Conservation (phyloP, 2,797 vertebrate genomes). For the Cichlasoma orientale region DNA sequence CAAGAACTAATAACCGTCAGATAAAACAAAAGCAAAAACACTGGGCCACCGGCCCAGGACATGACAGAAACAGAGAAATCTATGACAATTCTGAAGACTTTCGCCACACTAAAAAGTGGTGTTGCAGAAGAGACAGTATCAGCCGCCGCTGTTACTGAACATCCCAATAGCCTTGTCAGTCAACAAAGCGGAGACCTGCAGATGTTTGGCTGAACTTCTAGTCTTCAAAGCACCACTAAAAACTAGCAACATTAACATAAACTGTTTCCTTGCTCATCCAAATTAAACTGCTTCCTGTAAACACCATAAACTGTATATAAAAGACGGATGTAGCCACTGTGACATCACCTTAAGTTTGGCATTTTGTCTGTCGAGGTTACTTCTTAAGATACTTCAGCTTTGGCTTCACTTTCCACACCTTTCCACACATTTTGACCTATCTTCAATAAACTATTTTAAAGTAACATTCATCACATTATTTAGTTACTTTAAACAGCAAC, state of each 20-base stretch:
- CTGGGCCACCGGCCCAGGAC: too few species aligned
- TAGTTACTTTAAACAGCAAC: background rate
- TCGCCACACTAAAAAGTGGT: background rate
- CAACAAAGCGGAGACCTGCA: background rate
- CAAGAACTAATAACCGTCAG: too few species aligned
- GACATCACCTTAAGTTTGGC: background rate
- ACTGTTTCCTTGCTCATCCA: background rate
- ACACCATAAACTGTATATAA: background rate
- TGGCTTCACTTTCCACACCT: background rate
- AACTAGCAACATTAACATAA: background rate
- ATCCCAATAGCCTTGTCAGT: background rate
- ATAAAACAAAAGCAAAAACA: too few species aligned
- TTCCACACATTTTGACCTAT: background rate
- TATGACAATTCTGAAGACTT: background rate
- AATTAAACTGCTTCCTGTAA: background rate
- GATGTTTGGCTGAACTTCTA: background rate
- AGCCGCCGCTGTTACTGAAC: rapidly evolving
- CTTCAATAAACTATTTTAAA: background rate
- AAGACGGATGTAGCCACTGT: background rate
- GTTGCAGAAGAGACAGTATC: background rate
- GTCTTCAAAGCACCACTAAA: background rate
- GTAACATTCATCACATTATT: background rate
- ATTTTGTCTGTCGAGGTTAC: background rate
- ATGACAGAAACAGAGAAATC: background rate
- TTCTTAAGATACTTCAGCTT: too few species aligned